Evolutionary conservation across 2,888 invertebrate species (phyloP).

Genomic region (Drosophila diplacantha): DNA sequence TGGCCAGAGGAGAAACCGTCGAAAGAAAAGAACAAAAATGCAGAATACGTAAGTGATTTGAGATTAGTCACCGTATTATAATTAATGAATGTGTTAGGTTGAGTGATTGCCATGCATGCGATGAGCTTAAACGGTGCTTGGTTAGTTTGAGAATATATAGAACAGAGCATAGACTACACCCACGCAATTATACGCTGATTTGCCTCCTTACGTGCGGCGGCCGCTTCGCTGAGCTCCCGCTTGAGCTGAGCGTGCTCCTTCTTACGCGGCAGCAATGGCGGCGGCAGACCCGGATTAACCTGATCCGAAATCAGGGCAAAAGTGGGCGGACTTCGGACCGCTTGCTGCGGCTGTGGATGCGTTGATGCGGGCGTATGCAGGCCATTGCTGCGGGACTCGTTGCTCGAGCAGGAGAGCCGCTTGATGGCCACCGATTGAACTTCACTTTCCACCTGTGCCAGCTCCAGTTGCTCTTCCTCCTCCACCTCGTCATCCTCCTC

Average conservation of each 20-base stretch:
- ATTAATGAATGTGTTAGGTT: conserved; percentile 11
- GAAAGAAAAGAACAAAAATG: conserved; percentile 61
- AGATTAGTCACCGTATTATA: conserved; percentile 35
- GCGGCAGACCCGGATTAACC: conserved; percentile 34
- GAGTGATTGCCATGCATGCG: conserved; percentile 30
- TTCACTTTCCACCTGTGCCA: conserved; percentile 26
- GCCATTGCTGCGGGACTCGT: conserved; percentile 55
- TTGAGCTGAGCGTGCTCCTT: conserved; percentile 72
- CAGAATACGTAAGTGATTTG: conserved; percentile 45
- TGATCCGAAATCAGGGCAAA: conserved; percentile 56
- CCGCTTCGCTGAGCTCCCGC: conserved; percentile 76
- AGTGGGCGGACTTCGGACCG: conserved; percentile 62
- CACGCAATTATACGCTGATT: conserved; percentile 78
- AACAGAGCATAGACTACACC: conserved; percentile 75
- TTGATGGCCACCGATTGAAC: conserved; percentile 39
- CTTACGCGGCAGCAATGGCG: conserved; percentile 55
- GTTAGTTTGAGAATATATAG: conserved; percentile 18
- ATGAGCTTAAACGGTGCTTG: conserved; percentile 40
- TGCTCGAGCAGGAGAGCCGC: conserved; percentile 54
- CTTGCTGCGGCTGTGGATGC: conserved; percentile 7
- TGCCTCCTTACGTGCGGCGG: conserved; percentile 76
- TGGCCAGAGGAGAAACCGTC: conserved; percentile 27
- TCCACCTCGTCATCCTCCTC: conserved; percentile 68
- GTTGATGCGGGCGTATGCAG: conserved; percentile 28
- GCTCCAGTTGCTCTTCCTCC: conserved; percentile 37